Percentiles rank a stretch among this genome's conserved stretches.
Evolutionary conservation across 2,888 invertebrate genomes (phyloP).

Genomic region (Aleiodes alternator): DNA sequence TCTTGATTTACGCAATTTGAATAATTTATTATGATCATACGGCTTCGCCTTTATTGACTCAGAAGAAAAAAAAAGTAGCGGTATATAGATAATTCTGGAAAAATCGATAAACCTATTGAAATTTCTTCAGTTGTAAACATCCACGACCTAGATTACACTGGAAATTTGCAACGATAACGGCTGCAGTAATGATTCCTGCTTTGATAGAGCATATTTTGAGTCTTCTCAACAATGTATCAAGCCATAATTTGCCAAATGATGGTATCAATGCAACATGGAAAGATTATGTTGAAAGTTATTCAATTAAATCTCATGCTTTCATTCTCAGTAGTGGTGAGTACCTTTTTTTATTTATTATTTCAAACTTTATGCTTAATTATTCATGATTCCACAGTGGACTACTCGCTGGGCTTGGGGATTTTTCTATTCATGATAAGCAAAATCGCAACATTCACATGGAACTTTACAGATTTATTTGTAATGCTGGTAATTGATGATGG

Average conservation of each 20-base stretch:
- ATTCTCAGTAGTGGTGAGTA: slow-evolving; percentile 65
- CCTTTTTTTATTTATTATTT: neutral
- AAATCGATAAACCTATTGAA: slow-evolving; percentile 5
- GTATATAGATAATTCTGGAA: neutral
- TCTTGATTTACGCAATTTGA: neutral
- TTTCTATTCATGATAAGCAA: slow-evolving; percentile 77
- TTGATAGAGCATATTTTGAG: slow-evolving; percentile 70
- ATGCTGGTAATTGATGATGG: slow-evolving; percentile 77
- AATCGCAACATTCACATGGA: slow-evolving; percentile 83
- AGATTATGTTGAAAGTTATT: slow-evolving; percentile 64
- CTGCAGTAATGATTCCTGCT: slow-evolving; percentile 62
- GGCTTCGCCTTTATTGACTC: neutral
- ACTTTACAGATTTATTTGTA: slow-evolving; percentile 84
- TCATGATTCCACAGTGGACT: slow-evolving; percentile 59
- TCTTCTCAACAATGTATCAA: slow-evolving; percentile 60
- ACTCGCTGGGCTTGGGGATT: slow-evolving; percentile 66
- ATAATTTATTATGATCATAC: slow-evolving; percentile 26
- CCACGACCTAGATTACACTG: slow-evolving; percentile 63
- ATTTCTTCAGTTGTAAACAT: slow-evolving; percentile 59
- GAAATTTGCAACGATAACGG: slow-evolving; percentile 64
- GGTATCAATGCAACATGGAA: slow-evolving; percentile 59
- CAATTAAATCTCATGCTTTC: slow-evolving; percentile 67
- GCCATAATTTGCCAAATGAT: slow-evolving; percentile 52
- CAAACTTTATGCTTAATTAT: neutral
- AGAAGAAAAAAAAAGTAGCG: neutral